Base-by-base conservation (phyloP, 2,888 invertebrate species). In the Drosophila nigricruria region DNA sequence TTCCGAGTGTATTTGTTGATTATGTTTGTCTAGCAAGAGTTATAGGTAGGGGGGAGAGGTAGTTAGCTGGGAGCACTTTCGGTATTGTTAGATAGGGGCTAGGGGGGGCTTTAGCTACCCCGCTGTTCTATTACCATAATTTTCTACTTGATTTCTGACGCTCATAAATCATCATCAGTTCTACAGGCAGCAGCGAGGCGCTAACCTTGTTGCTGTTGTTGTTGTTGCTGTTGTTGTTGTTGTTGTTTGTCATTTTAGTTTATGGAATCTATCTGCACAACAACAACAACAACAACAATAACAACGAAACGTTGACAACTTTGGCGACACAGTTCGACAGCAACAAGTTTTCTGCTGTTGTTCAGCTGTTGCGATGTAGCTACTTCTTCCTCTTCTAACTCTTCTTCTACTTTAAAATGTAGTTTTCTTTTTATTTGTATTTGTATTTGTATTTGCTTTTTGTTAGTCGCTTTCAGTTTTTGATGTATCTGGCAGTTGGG, bases 131-230 rank as follows among this genome's bases (percentile, higher is more conserved):
- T 88, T 88, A 81, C 73, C 73, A 88, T 87, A 88, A 88, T 86
- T 86, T 86, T 86, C 87, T 86, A 88, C 84, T 86, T 86, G 89
- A 88, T 87, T 88, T 88, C 84, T 87, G 86, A 79, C 84, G 89
- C 87, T 87, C 89, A 86, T 86, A 86, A 86, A 86, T 86, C 86
- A 86, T 88, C 86, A 86, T 86, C 89, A 86, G 84, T 82, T 86
- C 70, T 73, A 62, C 77, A n/a, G 36, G 32, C 32, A 32, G 32
- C 32, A 61, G 63, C 54, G 45, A 47, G 57, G 30, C 34, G 34
- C 32, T 34, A 52, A 18, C 25, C 25, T 43, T 68, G 38, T 59
- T 71, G 42, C 5, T 61, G 20, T 32, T 62, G 50, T 45, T 61
- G 50, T 43, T 65, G 50, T 52, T 72, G 69, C 5, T 71, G 42